Evolutionary conservation across 1,140 invertebrate species (phyloP).

Genomic region (Berghia stephanieae): DNA sequence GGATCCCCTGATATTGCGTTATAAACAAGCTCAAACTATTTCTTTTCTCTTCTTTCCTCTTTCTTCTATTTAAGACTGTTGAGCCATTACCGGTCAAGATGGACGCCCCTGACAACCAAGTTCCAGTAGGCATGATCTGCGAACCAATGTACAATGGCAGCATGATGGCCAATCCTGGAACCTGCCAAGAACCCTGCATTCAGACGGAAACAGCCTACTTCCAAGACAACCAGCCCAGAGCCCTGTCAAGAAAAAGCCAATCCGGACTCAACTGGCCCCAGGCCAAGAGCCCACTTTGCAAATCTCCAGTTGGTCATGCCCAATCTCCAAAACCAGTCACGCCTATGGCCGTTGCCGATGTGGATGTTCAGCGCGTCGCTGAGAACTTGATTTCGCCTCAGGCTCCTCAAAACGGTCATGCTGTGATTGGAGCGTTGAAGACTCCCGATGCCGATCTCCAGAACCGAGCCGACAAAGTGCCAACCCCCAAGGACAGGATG

Average conservation of each 20-base stretch:
- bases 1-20: too few species aligned
- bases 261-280: constrained; percentile 24
- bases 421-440: not conserved
- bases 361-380: not conserved
- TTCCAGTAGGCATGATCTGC: constrained; percentile 21
- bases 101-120: constrained; percentile 35
- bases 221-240: constrained; percentile 21
- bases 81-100: constrained; percentile 40
- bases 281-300: constrained; percentile 14
- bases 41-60: not conserved
- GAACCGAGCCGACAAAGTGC: not conserved
- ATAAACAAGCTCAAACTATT: too few species aligned
- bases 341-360: not conserved
- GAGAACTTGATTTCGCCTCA: not conserved
- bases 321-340: constrained; percentile 9
- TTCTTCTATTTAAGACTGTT: constrained; percentile 33
- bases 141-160: not conserved
- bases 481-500: not conserved
- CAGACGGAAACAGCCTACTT: constrained; percentile 13
- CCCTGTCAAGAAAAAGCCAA: constrained; percentile 10
- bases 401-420: not conserved
- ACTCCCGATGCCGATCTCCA: not conserved
- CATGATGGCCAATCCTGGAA: not conserved
- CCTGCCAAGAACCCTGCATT: not conserved
- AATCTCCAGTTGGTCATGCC: constrained; percentile 4